phyloP scores from a whole-genome alignment of 2,797 vertebrate genomes.

The Oreochromis grahami region DNA sequence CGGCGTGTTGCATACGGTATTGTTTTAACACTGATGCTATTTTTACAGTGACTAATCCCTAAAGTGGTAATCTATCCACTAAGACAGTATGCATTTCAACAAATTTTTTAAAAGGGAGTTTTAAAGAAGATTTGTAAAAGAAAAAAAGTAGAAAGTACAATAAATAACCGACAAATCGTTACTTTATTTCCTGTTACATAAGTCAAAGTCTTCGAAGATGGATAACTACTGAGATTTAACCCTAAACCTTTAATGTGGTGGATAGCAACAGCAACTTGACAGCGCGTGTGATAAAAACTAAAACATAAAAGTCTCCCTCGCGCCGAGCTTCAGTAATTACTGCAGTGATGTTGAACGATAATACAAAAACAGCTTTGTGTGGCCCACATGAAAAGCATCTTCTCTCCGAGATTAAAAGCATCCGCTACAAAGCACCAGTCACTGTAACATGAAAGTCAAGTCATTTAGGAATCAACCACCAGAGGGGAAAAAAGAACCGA shows the following conservation, averaged over 20 bases:
- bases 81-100: background rate
- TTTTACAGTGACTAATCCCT: background rate
- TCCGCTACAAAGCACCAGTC: constrained; percentile 32
- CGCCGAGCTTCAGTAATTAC: constrained; percentile 26
- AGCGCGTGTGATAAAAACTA: constrained; percentile 5
- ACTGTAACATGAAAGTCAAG: constrained; percentile 32
- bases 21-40: background rate
- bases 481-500: constrained; percentile 3
- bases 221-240: constrained; percentile 21
- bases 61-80: background rate
- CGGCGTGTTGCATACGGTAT: background rate
- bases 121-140: background rate
- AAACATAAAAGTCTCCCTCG: constrained; percentile 27
- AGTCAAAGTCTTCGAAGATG: background rate
- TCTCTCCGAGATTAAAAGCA: constrained; percentile 23
- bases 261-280: constrained; percentile 14
- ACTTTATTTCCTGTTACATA: background rate
- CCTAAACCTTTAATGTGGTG: constrained; percentile 9
- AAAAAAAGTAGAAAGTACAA: background rate
- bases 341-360: constrained; percentile 27
- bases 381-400: constrained; percentile 37
- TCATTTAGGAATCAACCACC: constrained; percentile 31
- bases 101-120: background rate
- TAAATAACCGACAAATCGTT: background rate
- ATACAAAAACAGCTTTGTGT: constrained; percentile 21